phyloP scores from a whole-genome alignment of 2,888 invertebrate species.

The Tachystola acroxantha region DNA sequence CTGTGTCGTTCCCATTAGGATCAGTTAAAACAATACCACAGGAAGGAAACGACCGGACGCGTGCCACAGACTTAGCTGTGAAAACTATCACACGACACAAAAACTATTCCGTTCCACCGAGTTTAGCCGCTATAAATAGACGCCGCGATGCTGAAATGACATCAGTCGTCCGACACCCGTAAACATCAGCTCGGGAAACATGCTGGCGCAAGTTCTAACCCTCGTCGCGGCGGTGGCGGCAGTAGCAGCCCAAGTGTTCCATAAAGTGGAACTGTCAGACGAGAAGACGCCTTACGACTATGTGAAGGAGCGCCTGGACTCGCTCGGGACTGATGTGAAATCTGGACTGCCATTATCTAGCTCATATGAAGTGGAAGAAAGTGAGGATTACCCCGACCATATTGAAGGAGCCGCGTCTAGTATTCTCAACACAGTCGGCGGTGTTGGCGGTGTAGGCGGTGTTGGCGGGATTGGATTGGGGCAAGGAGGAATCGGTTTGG shows the following conservation, averaged over 20 bases:
- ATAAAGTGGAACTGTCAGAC: conserved; percentile 50
- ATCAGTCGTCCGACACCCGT: conserved; percentile 61
- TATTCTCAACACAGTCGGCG: conserved; percentile 53
- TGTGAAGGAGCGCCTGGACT: conserved; percentile 58
- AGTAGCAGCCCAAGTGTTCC: conserved; percentile 38
- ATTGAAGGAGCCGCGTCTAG: conserved; percentile 63
- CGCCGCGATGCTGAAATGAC: conserved; percentile 58
- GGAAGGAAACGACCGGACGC: conserved; percentile 69
- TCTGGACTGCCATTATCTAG: conserved; percentile 61
- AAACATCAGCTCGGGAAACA: conserved; percentile 45
- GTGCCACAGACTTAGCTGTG: conserved; percentile 41
- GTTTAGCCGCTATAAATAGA: conserved; percentile 71
- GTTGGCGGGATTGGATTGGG: conserved; percentile 26
- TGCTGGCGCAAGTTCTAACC: conserved; percentile 49
- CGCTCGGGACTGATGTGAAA: conserved; percentile 44
- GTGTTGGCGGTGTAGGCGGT: conserved; percentile 40
- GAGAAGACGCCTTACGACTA: conserved; percentile 69
- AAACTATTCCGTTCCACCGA: conserved; percentile 63
- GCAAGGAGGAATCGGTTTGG: conserved; percentile 27
- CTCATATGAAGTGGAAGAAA: conserved; percentile 79
- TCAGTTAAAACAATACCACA: conserved; percentile 73
- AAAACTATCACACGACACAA: conserved; percentile 65
- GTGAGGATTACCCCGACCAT: conserved; percentile 75
- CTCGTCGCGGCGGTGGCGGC: conserved; percentile 40
- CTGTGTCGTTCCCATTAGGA: conserved; percentile 65